A percentile compares a stretch with the other conserved stretches of the same genome.
Conservation (phyloP, 2,113 vertebrate genomes). For the Odocoileus hemionus region DNA sequence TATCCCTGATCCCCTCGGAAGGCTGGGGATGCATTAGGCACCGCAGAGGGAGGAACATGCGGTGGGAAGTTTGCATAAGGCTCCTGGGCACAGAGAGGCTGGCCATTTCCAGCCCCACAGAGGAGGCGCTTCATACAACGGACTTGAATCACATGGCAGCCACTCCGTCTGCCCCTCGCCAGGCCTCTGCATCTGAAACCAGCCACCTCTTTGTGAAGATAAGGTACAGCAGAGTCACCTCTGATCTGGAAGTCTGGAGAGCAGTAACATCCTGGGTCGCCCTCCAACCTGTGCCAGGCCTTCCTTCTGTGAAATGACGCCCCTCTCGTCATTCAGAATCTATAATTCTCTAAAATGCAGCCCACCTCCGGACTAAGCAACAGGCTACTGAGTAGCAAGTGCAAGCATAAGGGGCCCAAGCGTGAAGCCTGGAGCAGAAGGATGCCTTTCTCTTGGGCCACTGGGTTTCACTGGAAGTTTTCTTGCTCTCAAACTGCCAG, state of each 20-base stretch:
- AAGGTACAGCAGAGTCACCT: background rate
- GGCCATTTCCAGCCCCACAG: background rate
- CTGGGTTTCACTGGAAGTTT: background rate
- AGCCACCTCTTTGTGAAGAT: background rate
- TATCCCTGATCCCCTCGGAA: background rate
- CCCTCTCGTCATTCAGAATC: background rate
- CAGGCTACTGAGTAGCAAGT: background rate
- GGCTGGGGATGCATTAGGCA: background rate
- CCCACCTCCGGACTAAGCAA: background rate
- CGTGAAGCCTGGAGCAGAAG: accelerated
- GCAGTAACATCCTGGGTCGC: background rate
- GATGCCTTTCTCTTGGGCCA: background rate
- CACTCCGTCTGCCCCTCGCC: too few relatives aligned
- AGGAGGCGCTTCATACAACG: background rate
- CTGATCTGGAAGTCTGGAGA: background rate
- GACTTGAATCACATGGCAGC: accelerated
- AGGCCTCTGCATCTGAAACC: background rate
- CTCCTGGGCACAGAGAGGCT: background rate
- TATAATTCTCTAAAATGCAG: background rate
- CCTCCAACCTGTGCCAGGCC: too few relatives aligned
- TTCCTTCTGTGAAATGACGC: background rate
- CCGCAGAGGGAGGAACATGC: background rate
- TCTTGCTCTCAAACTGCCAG: background rate
- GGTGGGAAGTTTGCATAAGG: background rate
- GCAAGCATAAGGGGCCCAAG: background rate